Base-by-base conservation (phyloP, 2,888 invertebrate genomes). In the Hypolimnas misippus region DNA sequence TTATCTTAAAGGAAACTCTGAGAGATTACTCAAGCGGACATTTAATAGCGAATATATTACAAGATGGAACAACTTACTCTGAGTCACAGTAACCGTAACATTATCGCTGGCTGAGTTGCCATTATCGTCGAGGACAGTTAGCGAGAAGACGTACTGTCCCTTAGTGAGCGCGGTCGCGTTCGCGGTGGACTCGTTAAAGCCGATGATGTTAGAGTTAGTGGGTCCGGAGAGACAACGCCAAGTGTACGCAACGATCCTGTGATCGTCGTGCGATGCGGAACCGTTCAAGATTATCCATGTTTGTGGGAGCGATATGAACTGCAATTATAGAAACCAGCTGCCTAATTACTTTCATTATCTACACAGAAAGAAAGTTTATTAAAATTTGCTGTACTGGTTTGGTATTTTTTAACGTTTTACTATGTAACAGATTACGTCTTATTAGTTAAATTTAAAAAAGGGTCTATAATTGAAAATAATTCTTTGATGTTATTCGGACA, bases 51-150 rank as follows among this genome's bases (percentile, higher is more conserved):
- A 29, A 16, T 3, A 14, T 1, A 46, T 21, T n/a, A n/a, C n/a
- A 46, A 21, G 19, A 46, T n/a, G 4, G 12, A 25, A 25, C n/a
- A 57, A 89, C 95, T 93, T 92, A 97, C 97, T 97, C 89, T 98
- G 97, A 59, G 96, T 95, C 10, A 98, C 97, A 65, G 95, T 96
- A 50, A 98, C 93, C 77, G 93, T 94, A 46, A 96, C 94, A 56
- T 92, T 93, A 81, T 95, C 95, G 10, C 93, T 93, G 46, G 96
- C 96, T n/a, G 94, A 94, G 76, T 97, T 96, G 54, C 96, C 96
- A 75, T 96, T 96, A 74, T 96, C 96, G 83, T 98, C 97, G 10
- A 95, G 93, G 0, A 97, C 97, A n/a, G 94, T 95, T 65, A 98
- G 86, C 76, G 95, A 94, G 82, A 97, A 96, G 58, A 94, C 90